Evolutionary conservation across 23 tunicate species (phyloP).

Genomic region (Halocynthia roretzi): DNA sequence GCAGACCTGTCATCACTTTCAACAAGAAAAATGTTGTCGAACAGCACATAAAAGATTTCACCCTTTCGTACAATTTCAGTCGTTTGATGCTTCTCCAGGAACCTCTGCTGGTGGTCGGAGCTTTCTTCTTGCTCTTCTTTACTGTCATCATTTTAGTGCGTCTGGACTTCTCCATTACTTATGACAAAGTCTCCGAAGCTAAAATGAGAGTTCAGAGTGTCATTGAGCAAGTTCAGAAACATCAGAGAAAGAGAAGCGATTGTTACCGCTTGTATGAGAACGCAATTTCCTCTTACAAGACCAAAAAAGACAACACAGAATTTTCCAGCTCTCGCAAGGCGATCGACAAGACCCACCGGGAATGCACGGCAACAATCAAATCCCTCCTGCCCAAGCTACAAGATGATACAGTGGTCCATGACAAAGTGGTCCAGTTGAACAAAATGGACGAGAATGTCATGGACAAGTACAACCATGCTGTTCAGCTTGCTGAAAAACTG

Average conservation of each 20-base stretch:
- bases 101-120: constrained; percentile 80
- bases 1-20: constrained; percentile 78
- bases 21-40: constrained; percentile 64
- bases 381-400: constrained; percentile 32
- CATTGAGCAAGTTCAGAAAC: constrained; percentile 55
- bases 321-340: constrained; percentile 35
- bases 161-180: constrained; percentile 93
- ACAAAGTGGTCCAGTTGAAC: constrained; percentile 48
- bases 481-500: constrained; percentile 50
- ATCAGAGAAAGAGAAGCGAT: constrained; percentile 16
- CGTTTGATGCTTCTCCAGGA: constrained; percentile 78
- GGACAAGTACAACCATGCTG: constrained; percentile 36
- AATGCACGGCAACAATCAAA: constrained; percentile 43
- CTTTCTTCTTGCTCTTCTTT: constrained; percentile 88
- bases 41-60: constrained; percentile 81
- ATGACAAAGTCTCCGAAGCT: constrained; percentile 68
- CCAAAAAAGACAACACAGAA: constrained; percentile 40
- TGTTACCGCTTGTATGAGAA: constrained; percentile 66
- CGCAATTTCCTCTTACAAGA: constrained; percentile 59
- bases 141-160: constrained; percentile 86
- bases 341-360: constrained; percentile 78
- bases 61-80: constrained; percentile 79
- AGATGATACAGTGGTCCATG: constrained; percentile 60
- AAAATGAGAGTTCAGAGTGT: constrained; percentile 73
- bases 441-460: constrained; percentile 45